Evolutionary conservation across 2,113 vertebrate genomes (phyloP), one percentile per base, ranked within the genome.

Genomic region (Ginglymostoma cirratum): DNA sequence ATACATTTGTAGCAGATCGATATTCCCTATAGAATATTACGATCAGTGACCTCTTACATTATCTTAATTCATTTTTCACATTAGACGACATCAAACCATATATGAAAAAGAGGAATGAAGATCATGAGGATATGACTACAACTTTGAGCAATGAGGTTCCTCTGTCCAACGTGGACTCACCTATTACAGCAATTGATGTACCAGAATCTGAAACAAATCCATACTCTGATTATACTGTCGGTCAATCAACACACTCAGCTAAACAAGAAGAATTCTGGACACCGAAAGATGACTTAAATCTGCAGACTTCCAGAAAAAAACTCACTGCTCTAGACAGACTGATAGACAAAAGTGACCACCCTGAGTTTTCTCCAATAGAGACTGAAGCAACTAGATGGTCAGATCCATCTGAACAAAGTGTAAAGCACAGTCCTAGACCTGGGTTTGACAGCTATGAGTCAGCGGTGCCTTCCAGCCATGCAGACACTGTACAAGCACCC

Each of bases 161-260:
- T 72, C 94, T 52, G 23, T 52, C 69, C 27, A 34, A 34, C 24
- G 19, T 12, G 0, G 42, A 95, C 12, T 72, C 94, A 52, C 34
- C 30, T 10, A 14, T 52, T 95, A 48, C 67, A 72, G 42, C 66
- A 95, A 27, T 19, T 5, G 69, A 95, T 95, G 69, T 5, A 45
- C 42, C 65, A 21, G 48, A 30, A 5, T 52, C 94, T 72, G 94
- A 45, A 95, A 95, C 10, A 70, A 95, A 95, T 76, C 94, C 94
- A 21, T 95, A 72, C 52, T 95, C 94, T 52, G 38, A 72, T 72
- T 52, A 6, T 72, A 34, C 45, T 30, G 23, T 45, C 3, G 14
- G 65, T 94, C 92, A 7, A 70, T 38, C 23, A 72, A 34, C 1
- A 17, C 5, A 34, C 67, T 72, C 69, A 76, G 12, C 94, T 24